phyloP scores from a whole-genome alignment of 2,888 invertebrate genomes.

The Nasonia oneida region DNA sequence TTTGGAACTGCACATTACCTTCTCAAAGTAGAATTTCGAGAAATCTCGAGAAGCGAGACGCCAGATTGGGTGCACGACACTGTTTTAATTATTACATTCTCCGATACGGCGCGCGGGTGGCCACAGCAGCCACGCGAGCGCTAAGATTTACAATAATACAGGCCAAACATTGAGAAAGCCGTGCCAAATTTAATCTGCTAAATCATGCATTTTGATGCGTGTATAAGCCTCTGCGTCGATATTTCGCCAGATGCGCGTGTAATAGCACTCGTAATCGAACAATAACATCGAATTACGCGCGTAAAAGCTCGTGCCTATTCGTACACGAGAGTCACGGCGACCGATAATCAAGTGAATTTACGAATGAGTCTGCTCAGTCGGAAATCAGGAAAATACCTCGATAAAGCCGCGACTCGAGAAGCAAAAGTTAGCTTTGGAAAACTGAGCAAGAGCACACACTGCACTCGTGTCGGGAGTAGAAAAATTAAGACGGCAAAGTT shows the following conservation, averaged over 20 bases:
- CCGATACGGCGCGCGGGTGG: not conserved
- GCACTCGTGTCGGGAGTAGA: not conserved
- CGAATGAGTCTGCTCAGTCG: too few species aligned
- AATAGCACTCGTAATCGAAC: slow-evolving; percentile 41
- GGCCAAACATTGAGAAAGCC: not conserved
- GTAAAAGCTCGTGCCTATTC: slow-evolving; percentile 32
- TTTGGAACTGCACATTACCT: not conserved
- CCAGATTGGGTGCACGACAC: too few species aligned
- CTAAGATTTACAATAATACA: not conserved
- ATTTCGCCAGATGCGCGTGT: not conserved
- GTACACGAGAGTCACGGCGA: not conserved
- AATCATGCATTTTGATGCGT: slow-evolving; percentile 32
- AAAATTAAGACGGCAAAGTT: not conserved
- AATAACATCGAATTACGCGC: slow-evolving; percentile 44
- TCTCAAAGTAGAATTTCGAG: too few species aligned
- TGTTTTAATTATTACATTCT: not conserved
- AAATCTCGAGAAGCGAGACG: too few species aligned
- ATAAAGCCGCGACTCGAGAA: too few species aligned
- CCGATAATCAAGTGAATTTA: too few species aligned
- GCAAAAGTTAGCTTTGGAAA: not conserved
- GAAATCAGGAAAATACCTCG: too few species aligned
- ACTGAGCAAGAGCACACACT: not conserved
- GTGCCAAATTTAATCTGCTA: slow-evolving; percentile 45
- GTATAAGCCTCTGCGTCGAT: slow-evolving; percentile 28
- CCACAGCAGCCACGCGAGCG: not conserved